Conservation (phyloP, 2,888 invertebrate species). For the Eretmocerus hayati region DNA sequence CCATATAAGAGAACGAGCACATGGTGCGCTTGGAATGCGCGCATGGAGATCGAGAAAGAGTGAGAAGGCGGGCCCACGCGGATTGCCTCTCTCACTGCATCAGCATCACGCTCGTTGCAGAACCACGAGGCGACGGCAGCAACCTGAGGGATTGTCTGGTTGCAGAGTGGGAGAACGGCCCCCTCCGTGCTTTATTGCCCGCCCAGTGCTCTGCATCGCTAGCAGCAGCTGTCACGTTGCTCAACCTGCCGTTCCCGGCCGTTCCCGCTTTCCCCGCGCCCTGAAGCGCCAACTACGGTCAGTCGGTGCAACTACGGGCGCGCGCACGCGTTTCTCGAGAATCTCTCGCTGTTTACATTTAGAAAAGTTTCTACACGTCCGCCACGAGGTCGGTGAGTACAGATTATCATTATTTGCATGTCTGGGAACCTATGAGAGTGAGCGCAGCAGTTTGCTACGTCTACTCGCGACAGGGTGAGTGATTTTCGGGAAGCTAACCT, state of each 20-base stretch:
- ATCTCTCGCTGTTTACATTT: slow-evolving; percentile 27
- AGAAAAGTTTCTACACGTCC: neutral
- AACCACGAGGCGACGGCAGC: too few species aligned
- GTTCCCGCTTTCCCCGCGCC: slow-evolving; percentile 7
- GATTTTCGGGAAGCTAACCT: too few species aligned
- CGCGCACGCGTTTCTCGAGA: slow-evolving; percentile 31
- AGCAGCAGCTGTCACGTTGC: neutral
- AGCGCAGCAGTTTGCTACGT: too few species aligned
- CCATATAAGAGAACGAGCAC: too few species aligned
- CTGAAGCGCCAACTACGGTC: slow-evolving; percentile 21
- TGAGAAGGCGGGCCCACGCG: slow-evolving; percentile 35
- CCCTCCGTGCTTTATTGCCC: slow-evolving; percentile 24
- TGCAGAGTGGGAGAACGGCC: slow-evolving; percentile 25
- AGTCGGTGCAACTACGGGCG: slow-evolving; percentile 38
- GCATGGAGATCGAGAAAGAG: slow-evolving; percentile 9
- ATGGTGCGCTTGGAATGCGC: too few species aligned
- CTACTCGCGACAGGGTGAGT: too few species aligned
- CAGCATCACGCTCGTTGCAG: too few species aligned
- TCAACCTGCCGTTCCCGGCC: slow-evolving; percentile 1
- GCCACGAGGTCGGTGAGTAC: slow-evolving; percentile 2
- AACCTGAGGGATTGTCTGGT: slow-evolving; percentile 23
- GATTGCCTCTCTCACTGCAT: too few species aligned
- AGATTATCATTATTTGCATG: neutral
- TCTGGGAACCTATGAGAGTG: neutral
- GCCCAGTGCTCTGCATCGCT: slow-evolving; percentile 10